Conservation (phyloP, 2,888 invertebrate genomes). For the Hirtodrosophila duncani region DNA sequence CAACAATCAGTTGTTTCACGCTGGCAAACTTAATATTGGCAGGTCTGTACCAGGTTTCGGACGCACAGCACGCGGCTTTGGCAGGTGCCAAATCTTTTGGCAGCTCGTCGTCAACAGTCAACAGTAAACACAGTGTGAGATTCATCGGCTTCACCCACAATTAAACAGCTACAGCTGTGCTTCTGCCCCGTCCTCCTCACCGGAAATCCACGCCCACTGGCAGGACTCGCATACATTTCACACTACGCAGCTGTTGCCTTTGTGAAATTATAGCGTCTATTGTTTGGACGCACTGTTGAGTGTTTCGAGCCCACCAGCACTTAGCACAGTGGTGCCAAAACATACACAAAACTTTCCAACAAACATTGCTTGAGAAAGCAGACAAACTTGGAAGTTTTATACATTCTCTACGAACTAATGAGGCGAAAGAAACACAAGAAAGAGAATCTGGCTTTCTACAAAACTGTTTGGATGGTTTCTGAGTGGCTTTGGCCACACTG, state of each 20-base stretch:
- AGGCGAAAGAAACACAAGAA: no score
- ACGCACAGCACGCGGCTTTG: no score
- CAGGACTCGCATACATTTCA: constrained; percentile 36
- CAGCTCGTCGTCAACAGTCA: constrained; percentile 31
- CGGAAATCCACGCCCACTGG: not conserved
- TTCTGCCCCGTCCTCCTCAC: not conserved
- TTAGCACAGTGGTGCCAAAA: no score
- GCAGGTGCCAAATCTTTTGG: constrained; percentile 38
- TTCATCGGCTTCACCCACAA: constrained; percentile 11
- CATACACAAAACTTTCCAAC: no score
- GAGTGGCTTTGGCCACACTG: not conserved
- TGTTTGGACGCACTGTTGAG: constrained; percentile 39
- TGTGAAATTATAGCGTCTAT: constrained; percentile 52
- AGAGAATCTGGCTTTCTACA: not conserved
- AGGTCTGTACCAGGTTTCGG: no score
- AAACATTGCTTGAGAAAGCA: no score
- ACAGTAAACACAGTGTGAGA: constrained; percentile 1
- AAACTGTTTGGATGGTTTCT: not conserved
- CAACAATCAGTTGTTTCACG: no score
- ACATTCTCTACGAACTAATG: no score
- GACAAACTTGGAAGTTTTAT: no score
- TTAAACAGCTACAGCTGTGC: constrained; percentile 31
- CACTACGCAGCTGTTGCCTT: constrained; percentile 50
- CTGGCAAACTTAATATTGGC: no score
- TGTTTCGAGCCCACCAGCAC: no score